Conservation (phyloP, 2,888 invertebrate genomes). For the Unio pictorum region DNA sequence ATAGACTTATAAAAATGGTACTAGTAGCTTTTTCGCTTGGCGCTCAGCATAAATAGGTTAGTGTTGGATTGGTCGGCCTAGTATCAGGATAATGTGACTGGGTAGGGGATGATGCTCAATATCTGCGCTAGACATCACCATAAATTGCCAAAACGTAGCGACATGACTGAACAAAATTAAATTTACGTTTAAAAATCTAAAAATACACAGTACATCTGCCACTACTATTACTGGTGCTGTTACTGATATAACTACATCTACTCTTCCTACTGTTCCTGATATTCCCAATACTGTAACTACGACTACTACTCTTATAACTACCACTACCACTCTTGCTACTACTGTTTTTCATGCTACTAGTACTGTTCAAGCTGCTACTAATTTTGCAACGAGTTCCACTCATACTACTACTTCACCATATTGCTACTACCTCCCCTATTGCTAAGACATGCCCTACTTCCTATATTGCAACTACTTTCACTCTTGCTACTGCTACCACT, state of each 20-base stretch:
- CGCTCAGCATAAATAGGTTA: no score
- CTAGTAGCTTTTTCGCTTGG: no score
- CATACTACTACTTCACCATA: constrained; percentile 3
- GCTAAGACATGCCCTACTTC: constrained; percentile 1
- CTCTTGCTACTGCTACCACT: constrained; percentile 6
- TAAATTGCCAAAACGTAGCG: no score
- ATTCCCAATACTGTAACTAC: constrained; percentile 3
- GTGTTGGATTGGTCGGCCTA: no score
- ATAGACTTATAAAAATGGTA: no score
- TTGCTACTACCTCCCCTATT: constrained; percentile 4
- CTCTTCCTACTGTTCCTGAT: constrained; percentile 1
- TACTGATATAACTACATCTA: constrained; percentile 4
- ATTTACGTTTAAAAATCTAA: no score
- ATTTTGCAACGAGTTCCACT: constrained; percentile 3
- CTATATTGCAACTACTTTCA: constrained; percentile 3
- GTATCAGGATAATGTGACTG: no score
- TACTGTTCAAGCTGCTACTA: constrained; percentile 4
- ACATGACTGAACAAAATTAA: no score
- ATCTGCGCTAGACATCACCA: no score
- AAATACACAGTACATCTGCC: neutral
- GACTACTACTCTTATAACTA: constrained; percentile 6
- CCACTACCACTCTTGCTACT: constrained; percentile 3
- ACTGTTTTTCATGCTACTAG: constrained; percentile 3
- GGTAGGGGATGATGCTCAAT: no score
- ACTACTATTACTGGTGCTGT: constrained; percentile 5